Evolutionary conservation across 2,113 vertebrate genomes (phyloP).

Genomic region (Sander vitreus): DNA sequence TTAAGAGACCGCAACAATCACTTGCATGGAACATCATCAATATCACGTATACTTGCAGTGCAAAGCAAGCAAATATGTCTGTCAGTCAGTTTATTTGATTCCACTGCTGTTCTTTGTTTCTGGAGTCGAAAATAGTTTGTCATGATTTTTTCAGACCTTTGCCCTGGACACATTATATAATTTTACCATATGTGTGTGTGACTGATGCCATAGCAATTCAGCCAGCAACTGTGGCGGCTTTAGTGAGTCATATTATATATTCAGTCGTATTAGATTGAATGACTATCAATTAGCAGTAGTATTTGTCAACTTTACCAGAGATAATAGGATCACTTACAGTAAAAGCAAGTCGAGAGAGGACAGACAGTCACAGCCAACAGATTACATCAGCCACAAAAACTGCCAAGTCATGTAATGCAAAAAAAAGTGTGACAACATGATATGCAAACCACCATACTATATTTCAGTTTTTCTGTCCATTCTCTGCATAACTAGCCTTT

Average conservation of each 20-base stretch:
- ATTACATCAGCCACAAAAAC: not conserved
- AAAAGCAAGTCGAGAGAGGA: no score
- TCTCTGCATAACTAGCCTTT: not conserved
- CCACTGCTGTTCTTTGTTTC: not conserved
- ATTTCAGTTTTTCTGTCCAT: not conserved
- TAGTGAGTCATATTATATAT: not conserved
- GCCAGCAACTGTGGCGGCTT: not conserved
- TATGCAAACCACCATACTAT: not conserved
- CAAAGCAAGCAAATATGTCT: not conserved
- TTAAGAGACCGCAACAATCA: not conserved
- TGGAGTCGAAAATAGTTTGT: not conserved
- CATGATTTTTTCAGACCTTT: not conserved
- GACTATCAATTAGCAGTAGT: not conserved
- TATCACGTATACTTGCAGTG: not conserved
- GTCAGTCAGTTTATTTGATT: not conserved
- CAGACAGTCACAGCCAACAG: not conserved
- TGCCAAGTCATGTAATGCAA: not conserved
- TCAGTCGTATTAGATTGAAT: not conserved
- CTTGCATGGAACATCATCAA: not conserved
- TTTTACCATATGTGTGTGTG: not conserved
- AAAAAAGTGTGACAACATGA: not conserved
- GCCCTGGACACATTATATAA: not conserved
- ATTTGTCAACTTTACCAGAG: not conserved
- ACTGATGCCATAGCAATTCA: not conserved
- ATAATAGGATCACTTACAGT: not conserved